phyloP scores from a whole-genome alignment of 2,888 invertebrate species.

The Alloplasta piceator region DNA sequence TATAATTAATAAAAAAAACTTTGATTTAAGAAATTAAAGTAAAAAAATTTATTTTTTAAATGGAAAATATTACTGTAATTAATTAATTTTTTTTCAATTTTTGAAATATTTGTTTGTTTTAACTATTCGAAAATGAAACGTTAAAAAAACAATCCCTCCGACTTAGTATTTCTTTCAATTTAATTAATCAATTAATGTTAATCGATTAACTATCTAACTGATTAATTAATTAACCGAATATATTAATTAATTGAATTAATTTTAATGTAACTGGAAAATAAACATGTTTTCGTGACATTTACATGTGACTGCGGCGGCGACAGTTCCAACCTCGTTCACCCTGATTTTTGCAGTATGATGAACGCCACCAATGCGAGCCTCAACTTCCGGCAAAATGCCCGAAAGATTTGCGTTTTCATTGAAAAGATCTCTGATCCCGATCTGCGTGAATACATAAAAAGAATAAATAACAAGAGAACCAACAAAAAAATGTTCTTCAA shows the following conservation, averaged over 20 bases:
- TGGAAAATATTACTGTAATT: no score
- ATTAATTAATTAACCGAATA: no score
- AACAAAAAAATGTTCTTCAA: not conserved
- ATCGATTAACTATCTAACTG: no score
- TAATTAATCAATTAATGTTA: no score
- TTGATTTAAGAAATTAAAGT: no score
- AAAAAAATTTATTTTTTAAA: no score
- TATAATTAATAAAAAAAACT: no score
- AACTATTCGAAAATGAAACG: slow-evolving; percentile 13
- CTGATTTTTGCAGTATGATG: slow-evolving; percentile 87
- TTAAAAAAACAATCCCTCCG: no score
- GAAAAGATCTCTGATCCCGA: slow-evolving; percentile 86
- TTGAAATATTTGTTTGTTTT: no score
- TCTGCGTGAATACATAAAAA: slow-evolving; percentile 79
- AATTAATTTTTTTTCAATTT: no score
- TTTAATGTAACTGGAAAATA: not conserved
- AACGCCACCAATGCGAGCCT: slow-evolving; percentile 85
- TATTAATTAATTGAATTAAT: no score
- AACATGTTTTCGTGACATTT: slow-evolving; percentile 46
- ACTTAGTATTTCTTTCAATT: no score
- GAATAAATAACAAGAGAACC: slow-evolving; percentile 10
- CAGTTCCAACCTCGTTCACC: slow-evolving; percentile 88
- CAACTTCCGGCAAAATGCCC: slow-evolving; percentile 83
- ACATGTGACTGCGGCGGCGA: slow-evolving; percentile 87
- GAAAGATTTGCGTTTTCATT: slow-evolving; percentile 85